Evolutionary conservation across 2,797 vertebrate species (phyloP).

Genomic region (Anniella stebbinsi): DNA sequence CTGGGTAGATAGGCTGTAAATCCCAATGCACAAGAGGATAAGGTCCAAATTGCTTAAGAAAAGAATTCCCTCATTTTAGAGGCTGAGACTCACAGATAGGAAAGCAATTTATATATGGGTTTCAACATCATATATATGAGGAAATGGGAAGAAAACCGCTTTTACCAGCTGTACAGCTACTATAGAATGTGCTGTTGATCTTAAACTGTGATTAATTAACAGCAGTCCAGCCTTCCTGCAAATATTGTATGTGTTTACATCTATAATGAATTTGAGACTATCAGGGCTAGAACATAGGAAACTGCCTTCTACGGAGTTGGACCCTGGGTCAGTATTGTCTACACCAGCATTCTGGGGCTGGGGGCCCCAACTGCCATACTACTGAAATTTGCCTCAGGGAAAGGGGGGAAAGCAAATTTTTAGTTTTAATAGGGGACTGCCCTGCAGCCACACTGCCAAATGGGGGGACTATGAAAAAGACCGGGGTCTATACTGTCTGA

Average conservation of each 20-base stretch:
- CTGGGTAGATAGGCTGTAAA: constrained; percentile 57
- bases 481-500: too few species aligned
- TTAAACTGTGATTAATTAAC: background rate
- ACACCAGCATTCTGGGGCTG: too few species aligned
- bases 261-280: too few species aligned
- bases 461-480: too few species aligned
- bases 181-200: background rate
- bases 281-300: too few species aligned
- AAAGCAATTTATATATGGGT: background rate
- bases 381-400: too few species aligned
- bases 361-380: too few species aligned
- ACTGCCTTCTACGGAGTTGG: too few species aligned
- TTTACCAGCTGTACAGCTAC: background rate
- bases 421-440: too few species aligned
- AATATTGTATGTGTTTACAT: accelerated
- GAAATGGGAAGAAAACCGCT: background rate
- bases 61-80: background rate
- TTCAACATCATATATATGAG: background rate
- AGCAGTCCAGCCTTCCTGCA: constrained; percentile 2
- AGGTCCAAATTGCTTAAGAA: background rate
- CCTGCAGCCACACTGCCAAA: too few species aligned
- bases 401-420: too few species aligned
- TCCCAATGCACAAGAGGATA: constrained; percentile 3
- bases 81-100: background rate
- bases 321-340: too few species aligned